phyloP scores from a whole-genome alignment of 1,140 invertebrate species.

The Epicauta chinensis region DNA sequence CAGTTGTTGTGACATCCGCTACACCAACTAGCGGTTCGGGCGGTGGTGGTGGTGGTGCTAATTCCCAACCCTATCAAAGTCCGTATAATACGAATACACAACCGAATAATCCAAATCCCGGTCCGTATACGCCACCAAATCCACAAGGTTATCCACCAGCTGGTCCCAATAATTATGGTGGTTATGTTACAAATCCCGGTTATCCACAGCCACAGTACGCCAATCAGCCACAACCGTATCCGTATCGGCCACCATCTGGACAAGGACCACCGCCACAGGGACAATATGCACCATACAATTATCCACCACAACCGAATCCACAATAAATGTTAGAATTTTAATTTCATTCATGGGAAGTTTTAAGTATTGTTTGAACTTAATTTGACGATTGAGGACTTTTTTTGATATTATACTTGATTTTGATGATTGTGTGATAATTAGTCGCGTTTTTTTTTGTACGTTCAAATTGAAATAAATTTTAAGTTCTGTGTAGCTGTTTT shows the following conservation, averaged over 20 bases:
- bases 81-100: constrained; percentile 39
- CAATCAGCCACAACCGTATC: constrained; percentile 38
- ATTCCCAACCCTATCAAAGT: constrained; percentile 34
- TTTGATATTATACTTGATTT: no score
- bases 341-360: no score
- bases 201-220: constrained; percentile 40
- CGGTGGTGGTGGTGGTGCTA: no score
- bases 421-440: no score
- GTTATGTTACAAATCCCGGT: constrained; percentile 38
- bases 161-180: constrained; percentile 26
- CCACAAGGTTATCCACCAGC: constrained; percentile 25
- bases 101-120: constrained; percentile 37
- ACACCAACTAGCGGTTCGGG: constrained; percentile 19
- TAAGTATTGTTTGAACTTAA: no score
- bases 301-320: constrained; percentile 39
- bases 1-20: constrained; percentile 33
- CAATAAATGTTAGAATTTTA: no score
- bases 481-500: no score
- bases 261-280: constrained; percentile 39
- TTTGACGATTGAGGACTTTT: neutral
- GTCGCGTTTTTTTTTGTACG: no score
- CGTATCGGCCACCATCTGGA: constrained; percentile 36
- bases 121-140: constrained; percentile 28
- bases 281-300: constrained; percentile 38
- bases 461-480: no score